These are phyloP conservation scores for Xanthia togata DNA, from an alignment of 2,888 invertebrate genomes.

Conservation along the genomic window DNA sequence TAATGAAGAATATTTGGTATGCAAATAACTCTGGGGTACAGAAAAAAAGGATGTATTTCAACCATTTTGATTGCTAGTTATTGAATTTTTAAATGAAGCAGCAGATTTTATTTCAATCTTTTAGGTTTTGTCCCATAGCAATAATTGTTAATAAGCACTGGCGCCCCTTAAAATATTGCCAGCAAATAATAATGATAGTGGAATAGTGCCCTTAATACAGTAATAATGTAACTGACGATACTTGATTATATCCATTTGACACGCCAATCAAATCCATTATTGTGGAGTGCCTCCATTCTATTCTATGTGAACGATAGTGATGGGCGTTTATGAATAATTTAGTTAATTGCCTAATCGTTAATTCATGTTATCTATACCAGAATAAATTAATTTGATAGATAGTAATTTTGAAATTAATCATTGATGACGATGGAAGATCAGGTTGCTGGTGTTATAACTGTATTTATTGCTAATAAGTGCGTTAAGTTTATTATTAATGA, in stretches of 20 bases:
- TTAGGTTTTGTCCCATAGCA: not conserved
- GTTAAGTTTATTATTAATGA: not conserved
- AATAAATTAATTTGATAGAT: slow-evolving; percentile 33
- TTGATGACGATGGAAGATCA: slow-evolving; percentile 4
- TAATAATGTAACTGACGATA: slow-evolving; percentile 27
- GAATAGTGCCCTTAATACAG: slow-evolving; percentile 1
- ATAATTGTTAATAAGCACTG: not conserved
- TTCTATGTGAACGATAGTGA: slow-evolving; percentile 49
- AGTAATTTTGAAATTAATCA: slow-evolving; percentile 50
- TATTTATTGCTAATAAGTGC: not conserved
- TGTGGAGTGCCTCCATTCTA: slow-evolving; percentile 41
- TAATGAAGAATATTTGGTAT: not conserved
- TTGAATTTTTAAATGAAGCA: not conserved
- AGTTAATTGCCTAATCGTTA: slow-evolving; percentile 46
- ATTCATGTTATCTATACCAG: slow-evolving; percentile 41
- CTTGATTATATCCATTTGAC: slow-evolving; percentile 44
- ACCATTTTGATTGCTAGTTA: not conserved
- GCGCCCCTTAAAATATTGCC: not conserved
- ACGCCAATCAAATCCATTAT: slow-evolving; percentile 57
- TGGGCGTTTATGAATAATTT: slow-evolving; percentile 60
- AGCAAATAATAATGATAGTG: not conserved
- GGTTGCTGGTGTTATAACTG: not conserved
- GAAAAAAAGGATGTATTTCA: not conserved
- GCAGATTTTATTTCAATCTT: not conserved
- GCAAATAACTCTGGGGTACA: not conserved